phyloP scores from a whole-genome alignment of 2,797 vertebrate genomes.

The Phataginus tricuspis region DNA sequence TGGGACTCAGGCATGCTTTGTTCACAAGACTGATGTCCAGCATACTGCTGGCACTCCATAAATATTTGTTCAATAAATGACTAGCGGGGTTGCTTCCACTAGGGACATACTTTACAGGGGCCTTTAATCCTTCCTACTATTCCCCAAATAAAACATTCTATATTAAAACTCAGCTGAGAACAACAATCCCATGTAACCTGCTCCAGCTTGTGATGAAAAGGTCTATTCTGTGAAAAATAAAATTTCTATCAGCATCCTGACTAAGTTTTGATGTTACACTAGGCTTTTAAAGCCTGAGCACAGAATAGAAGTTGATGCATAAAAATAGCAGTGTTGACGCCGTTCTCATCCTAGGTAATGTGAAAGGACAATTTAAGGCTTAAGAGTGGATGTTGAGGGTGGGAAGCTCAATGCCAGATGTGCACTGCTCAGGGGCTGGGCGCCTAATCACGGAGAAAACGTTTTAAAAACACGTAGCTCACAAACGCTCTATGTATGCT shows the following conservation, averaged over 20 bases:
- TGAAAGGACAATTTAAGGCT: slow-evolving; percentile 63
- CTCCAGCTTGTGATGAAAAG: not conserved
- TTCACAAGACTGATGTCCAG: rapidly evolving
- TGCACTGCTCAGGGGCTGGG: slow-evolving; percentile 5
- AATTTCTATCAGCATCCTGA: slow-evolving; percentile 15
- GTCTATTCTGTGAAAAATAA: slow-evolving; percentile 21
- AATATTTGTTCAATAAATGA: not conserved
- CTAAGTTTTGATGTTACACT: slow-evolving; percentile 22
- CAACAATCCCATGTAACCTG: not conserved
- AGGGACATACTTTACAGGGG: not conserved
- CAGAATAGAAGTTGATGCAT: slow-evolving; percentile 13
- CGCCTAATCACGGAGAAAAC: slow-evolving; percentile 18
- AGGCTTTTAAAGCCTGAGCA: slow-evolving; percentile 16
- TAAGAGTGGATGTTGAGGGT: not conserved
- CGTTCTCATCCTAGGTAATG: slow-evolving; percentile 60
- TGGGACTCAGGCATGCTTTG: not conserved
- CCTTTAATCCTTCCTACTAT: not conserved
- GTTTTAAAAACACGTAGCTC: slow-evolving; percentile 40
- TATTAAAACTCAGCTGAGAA: not conserved
- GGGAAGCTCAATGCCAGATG: not conserved
- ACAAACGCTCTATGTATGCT: slow-evolving; percentile 61
- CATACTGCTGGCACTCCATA: rapidly evolving
- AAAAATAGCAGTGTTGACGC: slow-evolving; percentile 3
- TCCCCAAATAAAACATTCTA: not conserved
- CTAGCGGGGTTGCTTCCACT: too few species aligned